These are phyloP conservation scores for Pelodytes ibericus DNA, from an alignment of 2,797 vertebrate genomes.

Conservation along the genomic window DNA sequence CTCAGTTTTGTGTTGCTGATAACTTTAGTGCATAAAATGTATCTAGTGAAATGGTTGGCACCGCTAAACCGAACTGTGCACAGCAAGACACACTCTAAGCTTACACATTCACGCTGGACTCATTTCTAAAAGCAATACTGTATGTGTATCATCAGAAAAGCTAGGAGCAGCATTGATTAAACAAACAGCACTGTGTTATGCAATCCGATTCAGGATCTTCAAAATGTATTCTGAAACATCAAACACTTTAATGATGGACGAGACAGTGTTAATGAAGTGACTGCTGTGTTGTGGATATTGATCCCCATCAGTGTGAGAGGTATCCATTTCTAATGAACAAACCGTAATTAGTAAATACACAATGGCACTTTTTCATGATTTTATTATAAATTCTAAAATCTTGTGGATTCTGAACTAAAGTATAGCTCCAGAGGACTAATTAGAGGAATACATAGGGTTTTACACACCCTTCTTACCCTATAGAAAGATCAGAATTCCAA, in stretches of 20 bases:
- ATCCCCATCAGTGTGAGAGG: background rate
- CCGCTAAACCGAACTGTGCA: background rate
- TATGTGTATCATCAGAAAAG: background rate
- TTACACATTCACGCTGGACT: background rate
- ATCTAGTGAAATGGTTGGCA: too few relatives aligned
- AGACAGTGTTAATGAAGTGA: background rate
- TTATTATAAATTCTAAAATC: too few relatives aligned
- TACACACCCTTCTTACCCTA: too few relatives aligned
- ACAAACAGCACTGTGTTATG: background rate
- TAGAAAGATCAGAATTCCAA: too few relatives aligned
- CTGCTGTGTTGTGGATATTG: background rate
- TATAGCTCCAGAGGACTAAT: too few relatives aligned
- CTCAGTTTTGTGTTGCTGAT: too few relatives aligned
- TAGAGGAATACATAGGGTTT: too few relatives aligned
- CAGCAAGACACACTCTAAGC: background rate
- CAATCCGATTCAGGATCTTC: background rate
- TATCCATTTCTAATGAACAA: too few relatives aligned
- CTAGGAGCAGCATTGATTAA: background rate
- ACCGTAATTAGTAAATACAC: too few relatives aligned
- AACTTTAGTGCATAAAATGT: too few relatives aligned
- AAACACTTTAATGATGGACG: background rate
- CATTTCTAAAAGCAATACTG: background rate
- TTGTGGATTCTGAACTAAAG: too few relatives aligned
- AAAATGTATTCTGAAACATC: background rate
- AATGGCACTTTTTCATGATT: too few relatives aligned